Evolutionary conservation across 2,797 vertebrate species (phyloP).

Genomic region (Platyrinchus mystaceus): DNA sequence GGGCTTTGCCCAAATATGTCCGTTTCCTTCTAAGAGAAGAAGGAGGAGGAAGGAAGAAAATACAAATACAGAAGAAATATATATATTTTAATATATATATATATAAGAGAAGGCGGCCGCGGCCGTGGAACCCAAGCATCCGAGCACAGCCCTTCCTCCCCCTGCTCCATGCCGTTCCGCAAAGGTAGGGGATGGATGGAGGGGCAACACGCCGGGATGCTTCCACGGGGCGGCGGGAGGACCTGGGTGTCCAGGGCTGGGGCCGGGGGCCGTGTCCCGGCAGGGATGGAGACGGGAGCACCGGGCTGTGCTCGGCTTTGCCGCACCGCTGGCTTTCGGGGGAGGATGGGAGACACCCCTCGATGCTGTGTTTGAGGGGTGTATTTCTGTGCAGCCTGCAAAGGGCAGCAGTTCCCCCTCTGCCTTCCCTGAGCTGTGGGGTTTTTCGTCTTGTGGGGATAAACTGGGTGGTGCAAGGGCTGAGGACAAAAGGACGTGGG

Average conservation of each 20-base stretch:
- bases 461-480: neutral
- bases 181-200: conserved; percentile 16
- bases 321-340: neutral
- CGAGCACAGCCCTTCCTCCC: neutral
- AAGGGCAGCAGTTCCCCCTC: neutral
- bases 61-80: neutral
- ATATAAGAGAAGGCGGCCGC: neutral
- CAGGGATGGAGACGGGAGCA: neutral
- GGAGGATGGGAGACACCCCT: neutral
- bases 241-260: neutral
- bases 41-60: neutral
- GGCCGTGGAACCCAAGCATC: neutral
- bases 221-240: neutral
- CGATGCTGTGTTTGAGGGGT: accelerated
- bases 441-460: no score
- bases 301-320: neutral
- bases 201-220: neutral
- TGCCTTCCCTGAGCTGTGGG: neutral
- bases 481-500: neutral
- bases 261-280: neutral
- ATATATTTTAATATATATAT: accelerated
- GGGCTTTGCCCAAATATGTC: conserved; percentile 47
- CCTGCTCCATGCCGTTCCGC: conserved; percentile 48
- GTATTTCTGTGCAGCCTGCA: neutral
- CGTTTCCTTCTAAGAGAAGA: conserved; percentile 11